Percentiles rank a stretch among this genome's conserved stretches.
phyloP scores from a whole-genome alignment of 2,113 vertebrate species.

The Nerophis ophidion region DNA sequence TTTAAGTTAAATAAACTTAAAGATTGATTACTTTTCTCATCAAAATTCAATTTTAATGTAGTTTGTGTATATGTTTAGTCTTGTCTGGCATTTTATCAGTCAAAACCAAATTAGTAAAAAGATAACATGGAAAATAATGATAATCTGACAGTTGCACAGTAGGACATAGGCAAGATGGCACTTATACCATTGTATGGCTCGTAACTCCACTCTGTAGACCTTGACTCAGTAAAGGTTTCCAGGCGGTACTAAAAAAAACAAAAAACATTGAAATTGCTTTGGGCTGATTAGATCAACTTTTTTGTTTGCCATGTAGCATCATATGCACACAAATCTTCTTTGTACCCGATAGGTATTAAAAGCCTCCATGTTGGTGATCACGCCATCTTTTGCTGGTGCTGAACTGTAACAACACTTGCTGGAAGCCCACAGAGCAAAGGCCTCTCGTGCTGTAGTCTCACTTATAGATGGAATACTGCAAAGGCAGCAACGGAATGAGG shows the following conservation, averaged over 20 bases:
- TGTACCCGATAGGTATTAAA: constrained; percentile 67
- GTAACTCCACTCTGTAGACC: constrained; percentile 50
- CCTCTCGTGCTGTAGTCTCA: constrained; percentile 47
- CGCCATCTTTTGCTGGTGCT: constrained; percentile 57
- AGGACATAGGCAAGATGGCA: neutral
- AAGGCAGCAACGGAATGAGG: constrained; percentile 1
- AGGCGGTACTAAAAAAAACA: constrained; percentile 48
- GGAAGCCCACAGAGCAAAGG: constrained; percentile 31
- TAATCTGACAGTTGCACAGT: neutral
- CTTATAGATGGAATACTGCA: constrained; percentile 57
- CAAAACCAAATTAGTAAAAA: neutral
- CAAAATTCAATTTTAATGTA: neutral
- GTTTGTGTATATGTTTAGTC: neutral
- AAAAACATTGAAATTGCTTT: neutral
- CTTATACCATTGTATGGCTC: constrained; percentile 42
- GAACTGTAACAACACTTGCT: constrained; percentile 60
- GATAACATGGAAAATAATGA: no score
- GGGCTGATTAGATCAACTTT: neutral
- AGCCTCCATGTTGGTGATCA: constrained; percentile 52
- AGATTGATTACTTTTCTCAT: neutral
- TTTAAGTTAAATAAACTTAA: neutral
- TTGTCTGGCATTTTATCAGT: neutral
- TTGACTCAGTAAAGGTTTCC: constrained; percentile 66
- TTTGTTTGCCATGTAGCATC: neutral
- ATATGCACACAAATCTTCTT: neutral